A percentile compares a stretch with the other conserved stretches of the same genome.
These are phyloP conservation scores for Clarias batrachus DNA, from an alignment of 2,113 vertebrate species.

Conservation along the genomic window DNA sequence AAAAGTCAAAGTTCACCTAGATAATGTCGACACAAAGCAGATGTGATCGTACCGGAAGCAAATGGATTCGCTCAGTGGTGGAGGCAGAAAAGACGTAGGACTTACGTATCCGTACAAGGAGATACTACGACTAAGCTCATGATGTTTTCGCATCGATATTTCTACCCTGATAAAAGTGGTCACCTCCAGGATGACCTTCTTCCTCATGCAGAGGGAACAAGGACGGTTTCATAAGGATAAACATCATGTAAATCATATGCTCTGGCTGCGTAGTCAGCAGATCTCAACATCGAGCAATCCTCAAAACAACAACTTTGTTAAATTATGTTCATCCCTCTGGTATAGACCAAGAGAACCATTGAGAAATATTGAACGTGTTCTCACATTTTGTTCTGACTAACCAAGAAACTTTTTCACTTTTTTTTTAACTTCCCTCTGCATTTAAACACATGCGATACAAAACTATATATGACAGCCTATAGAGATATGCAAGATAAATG, in stretches of 20 bases:
- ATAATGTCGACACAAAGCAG: neutral
- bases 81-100: neutral
- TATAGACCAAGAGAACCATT: neutral
- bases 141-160: neutral
- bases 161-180: neutral
- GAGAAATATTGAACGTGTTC: neutral
- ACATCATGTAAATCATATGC: neutral
- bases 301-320: neutral
- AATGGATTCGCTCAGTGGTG: neutral
- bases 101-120: neutral
- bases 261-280: neutral
- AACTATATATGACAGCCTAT: conserved; percentile 16
- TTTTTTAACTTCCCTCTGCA: neutral
- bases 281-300: neutral
- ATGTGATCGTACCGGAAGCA: neutral
- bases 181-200: neutral
- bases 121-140: neutral
- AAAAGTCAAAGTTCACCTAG: neutral
- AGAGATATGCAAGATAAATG: neutral
- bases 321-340: neutral
- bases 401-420: neutral
- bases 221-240: neutral
- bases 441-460: neutral
- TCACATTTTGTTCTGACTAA: neutral
- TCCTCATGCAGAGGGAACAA: neutral